phyloP scores from a whole-genome alignment of 2,888 invertebrate genomes.

The Phlogophora meticulosa region DNA sequence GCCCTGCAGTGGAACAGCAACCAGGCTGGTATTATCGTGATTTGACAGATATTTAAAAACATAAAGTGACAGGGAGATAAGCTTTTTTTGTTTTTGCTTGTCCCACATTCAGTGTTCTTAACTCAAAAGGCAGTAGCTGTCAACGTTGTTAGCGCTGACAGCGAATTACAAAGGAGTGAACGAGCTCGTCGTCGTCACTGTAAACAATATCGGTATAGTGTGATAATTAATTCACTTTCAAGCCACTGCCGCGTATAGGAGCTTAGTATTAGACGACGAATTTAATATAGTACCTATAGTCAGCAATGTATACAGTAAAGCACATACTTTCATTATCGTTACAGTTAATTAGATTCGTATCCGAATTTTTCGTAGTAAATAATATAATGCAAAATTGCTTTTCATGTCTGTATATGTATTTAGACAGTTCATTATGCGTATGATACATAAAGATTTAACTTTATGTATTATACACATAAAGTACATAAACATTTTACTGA shows the following conservation, averaged over 20 bases:
- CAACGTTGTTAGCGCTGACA: slow-evolving; percentile 42
- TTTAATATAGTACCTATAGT: slow-evolving; percentile 34
- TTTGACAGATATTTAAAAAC: no score
- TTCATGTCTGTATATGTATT: no score
- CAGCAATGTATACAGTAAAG: background rate
- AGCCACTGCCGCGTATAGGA: slow-evolving; percentile 56
- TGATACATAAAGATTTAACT: no score
- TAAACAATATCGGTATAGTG: slow-evolving; percentile 66
- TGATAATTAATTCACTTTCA: slow-evolving; percentile 72
- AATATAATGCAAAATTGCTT: no score
- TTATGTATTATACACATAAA: no score
- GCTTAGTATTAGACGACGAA: slow-evolving; percentile 24
- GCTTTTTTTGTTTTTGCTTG: background rate
- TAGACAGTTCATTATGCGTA: no score
- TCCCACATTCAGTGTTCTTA: background rate
- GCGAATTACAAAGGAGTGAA: slow-evolving; percentile 43
- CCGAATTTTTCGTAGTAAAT: background rate
- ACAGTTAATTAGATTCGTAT: background rate
- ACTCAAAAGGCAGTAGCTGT: slow-evolving; percentile 16
- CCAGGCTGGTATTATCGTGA: no score
- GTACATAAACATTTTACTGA: no score
- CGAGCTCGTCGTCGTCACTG: slow-evolving; percentile 44
- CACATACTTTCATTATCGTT: background rate
- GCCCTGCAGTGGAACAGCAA: no score
- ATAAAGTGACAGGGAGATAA: no score